phyloP scores from a whole-genome alignment of 1,140 invertebrate species.

The Sipha flava region DNA sequence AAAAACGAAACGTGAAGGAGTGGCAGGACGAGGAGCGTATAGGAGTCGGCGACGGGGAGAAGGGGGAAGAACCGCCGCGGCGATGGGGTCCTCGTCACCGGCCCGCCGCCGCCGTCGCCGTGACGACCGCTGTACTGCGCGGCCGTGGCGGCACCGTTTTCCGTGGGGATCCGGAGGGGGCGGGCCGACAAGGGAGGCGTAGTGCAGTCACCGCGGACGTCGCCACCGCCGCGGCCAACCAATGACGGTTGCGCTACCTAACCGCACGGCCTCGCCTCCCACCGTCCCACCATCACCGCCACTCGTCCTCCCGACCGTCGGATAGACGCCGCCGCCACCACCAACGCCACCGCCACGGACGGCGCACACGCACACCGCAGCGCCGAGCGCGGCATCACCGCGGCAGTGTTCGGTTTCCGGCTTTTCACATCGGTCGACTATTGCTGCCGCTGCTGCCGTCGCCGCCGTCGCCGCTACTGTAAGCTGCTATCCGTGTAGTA shows the following conservation, averaged over 20 bases:
- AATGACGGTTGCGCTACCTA: neutral
- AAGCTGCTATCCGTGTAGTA: neutral
- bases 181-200: neutral
- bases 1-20: neutral
- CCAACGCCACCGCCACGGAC: neutral
- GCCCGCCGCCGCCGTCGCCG: slow-evolving; percentile 5
- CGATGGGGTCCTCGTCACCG: neutral
- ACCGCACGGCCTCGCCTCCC: neutral
- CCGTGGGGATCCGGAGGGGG: neutral
- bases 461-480: neutral
- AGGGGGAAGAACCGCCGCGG: neutral
- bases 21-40: neutral
- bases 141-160: neutral
- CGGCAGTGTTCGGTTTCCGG: slow-evolving; percentile 30
- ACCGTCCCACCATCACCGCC: neutral
- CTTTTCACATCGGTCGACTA: slow-evolving; percentile 1
- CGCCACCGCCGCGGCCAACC: neutral
- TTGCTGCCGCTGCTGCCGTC: neutral
- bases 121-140: neutral
- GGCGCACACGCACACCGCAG: neutral
- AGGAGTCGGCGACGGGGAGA: neutral
- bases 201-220: neutral
- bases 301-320: neutral
- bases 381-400: neutral
- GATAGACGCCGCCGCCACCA: neutral